Conservation (phyloP, 2,888 invertebrate species). For the Coelogynopora nodosa region DNA sequence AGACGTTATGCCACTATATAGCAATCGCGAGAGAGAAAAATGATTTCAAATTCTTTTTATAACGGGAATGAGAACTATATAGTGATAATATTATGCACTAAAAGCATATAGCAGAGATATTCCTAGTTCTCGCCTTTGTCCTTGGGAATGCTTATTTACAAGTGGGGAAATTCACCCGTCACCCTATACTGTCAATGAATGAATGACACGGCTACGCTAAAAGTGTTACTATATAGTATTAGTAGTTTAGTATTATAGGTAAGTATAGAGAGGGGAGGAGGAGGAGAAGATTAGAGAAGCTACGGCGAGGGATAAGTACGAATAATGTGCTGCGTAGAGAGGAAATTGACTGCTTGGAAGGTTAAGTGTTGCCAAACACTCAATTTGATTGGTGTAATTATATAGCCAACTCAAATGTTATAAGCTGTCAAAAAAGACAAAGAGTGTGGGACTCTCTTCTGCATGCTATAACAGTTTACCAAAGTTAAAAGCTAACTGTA, state of each 20-base stretch:
- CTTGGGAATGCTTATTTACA: not conserved
- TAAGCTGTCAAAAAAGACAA: not conserved
- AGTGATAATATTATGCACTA: too few relatives aligned
- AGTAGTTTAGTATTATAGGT: too few relatives aligned
- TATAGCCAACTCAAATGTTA: not conserved
- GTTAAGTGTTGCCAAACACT: not conserved
- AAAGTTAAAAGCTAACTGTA: too few relatives aligned
- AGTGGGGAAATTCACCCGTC: not conserved
- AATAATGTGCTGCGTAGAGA: not conserved
- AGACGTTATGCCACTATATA: too few relatives aligned
- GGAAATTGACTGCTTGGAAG: not conserved
- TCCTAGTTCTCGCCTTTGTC: not conserved
- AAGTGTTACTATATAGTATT: not conserved
- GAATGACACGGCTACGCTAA: not conserved
- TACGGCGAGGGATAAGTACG: not conserved
- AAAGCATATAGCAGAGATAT: too few relatives aligned
- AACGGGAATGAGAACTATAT: too few relatives aligned
- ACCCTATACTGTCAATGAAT: not conserved
- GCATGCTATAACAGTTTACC: too few relatives aligned
- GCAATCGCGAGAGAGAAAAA: too few relatives aligned
- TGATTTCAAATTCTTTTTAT: too few relatives aligned
- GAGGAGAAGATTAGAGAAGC: not conserved
- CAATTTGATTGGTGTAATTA: not conserved
- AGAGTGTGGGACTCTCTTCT: not conserved
- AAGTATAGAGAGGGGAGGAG: too few relatives aligned